These are phyloP conservation scores for Bos javanicus DNA, from an alignment of 2,113 vertebrate genomes.

Conservation along the genomic window DNA sequence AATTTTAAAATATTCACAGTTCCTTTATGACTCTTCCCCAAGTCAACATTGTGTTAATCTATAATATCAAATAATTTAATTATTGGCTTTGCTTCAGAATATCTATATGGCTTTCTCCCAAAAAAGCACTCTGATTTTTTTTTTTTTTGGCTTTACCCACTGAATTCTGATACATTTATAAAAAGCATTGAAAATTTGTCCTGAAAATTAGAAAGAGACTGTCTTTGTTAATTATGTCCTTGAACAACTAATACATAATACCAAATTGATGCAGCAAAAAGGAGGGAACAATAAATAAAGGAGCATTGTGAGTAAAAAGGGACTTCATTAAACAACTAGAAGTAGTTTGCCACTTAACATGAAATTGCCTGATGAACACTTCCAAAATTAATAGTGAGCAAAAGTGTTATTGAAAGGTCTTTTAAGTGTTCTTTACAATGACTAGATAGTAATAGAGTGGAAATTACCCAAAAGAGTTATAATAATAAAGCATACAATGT, in stretches of 20 bases:
- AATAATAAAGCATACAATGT: background rate
- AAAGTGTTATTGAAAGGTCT: background rate
- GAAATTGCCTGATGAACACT: background rate
- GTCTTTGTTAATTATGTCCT: constrained; percentile 41
- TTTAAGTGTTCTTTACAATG: background rate
- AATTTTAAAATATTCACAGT: background rate
- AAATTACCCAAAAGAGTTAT: background rate
- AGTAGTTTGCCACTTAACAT: background rate
- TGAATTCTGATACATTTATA: constrained; percentile 24
- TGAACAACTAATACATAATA: constrained; percentile 13
- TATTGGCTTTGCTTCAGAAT: constrained; percentile 24
- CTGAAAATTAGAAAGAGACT: constrained; percentile 21
- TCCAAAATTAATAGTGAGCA: constrained; percentile 7
- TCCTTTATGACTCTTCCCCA: background rate
- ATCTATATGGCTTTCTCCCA: constrained; percentile 34
- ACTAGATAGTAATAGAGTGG: background rate
- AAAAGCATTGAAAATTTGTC: background rate
- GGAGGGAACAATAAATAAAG: background rate
- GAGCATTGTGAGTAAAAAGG: background rate
- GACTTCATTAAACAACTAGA: background rate
- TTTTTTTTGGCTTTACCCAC: background rate
- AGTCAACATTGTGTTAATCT: background rate
- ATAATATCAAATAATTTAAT: constrained; percentile 8
- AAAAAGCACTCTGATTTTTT: constrained; percentile 13
- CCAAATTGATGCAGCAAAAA: background rate